Evolutionary conservation across 2,113 vertebrate species (phyloP).

Genomic region (Scatophagus argus): DNA sequence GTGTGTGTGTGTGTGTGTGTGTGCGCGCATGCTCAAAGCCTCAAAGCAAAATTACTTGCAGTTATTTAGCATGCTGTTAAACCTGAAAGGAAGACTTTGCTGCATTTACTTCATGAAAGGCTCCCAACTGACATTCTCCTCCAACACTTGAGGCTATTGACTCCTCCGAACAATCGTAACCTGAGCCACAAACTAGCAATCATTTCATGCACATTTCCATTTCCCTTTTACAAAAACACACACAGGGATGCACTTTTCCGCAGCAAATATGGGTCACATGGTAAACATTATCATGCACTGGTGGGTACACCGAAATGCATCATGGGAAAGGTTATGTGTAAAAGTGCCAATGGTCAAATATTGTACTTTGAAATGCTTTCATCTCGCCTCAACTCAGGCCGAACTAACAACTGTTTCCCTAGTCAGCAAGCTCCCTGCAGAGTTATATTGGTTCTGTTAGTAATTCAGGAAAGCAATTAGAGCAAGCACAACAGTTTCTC

Average conservation of each 20-base stretch:
- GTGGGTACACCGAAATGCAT: constrained; percentile 3
- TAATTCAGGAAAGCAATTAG: constrained; percentile 25
- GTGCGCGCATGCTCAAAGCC: too few species aligned
- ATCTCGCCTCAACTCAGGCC: constrained; percentile 14
- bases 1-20: background rate
- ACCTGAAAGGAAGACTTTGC: background rate
- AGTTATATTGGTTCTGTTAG: background rate
- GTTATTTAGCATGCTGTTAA: background rate
- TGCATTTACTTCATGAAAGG: constrained; percentile 4
- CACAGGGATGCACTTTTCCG: background rate
- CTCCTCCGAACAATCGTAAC: constrained; percentile 13
- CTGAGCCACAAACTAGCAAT: background rate
- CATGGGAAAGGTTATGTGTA: constrained; percentile 17
- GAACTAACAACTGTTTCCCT: constrained; percentile 24
- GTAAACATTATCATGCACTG: constrained; percentile 21
- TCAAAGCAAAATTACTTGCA: background rate
- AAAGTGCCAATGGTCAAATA: constrained; percentile 42
- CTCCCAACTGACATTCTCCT: background rate
- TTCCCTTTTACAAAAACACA: background rate
- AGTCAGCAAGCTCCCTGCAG: constrained; percentile 16
- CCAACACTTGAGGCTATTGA: constrained; percentile 10
- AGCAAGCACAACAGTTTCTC: background rate
- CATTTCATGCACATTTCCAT: background rate
- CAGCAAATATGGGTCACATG: constrained; percentile 26
- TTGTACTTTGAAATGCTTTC: constrained; percentile 51